Evolutionary conservation across 2,113 vertebrate genomes (phyloP).

Genomic region (Brachyhypopomus gauderio): DNA sequence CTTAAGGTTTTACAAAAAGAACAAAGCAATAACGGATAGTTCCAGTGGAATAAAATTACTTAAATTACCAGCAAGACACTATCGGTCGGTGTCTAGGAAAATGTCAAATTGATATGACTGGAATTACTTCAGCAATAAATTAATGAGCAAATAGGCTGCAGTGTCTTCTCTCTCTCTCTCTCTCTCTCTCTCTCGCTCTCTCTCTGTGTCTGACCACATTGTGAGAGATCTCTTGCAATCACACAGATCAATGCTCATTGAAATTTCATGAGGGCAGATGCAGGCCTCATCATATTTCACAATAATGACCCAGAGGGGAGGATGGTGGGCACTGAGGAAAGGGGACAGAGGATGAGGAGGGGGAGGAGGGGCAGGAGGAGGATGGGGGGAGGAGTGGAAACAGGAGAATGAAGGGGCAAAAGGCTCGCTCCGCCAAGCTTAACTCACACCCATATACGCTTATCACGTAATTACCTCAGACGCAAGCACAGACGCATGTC

Average conservation of each 20-base stretch:
- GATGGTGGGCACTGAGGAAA: not conserved
- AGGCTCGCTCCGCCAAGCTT: not conserved
- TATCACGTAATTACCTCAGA: not conserved
- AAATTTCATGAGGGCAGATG: slow-evolving; percentile 83
- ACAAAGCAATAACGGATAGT: slow-evolving; percentile 16
- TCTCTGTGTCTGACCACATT: slow-evolving; percentile 52
- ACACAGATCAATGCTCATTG: slow-evolving; percentile 81
- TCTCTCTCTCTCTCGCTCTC: slow-evolving; percentile 29
- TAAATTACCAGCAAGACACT: slow-evolving; percentile 18
- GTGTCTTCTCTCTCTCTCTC: slow-evolving; percentile 52
- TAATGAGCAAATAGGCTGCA: slow-evolving; percentile 39
- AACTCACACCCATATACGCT: not conserved
- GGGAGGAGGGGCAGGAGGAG: slow-evolving; percentile 1
- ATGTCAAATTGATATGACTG: slow-evolving; percentile 40
- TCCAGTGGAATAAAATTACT: slow-evolving; percentile 13
- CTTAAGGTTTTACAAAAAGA: slow-evolving; percentile 6
- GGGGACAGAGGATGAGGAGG: slow-evolving; percentile 7
- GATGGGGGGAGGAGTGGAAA: slow-evolving; percentile 27
- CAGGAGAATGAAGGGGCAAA: not conserved
- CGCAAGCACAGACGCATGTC: not conserved
- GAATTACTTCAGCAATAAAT: slow-evolving; percentile 43
- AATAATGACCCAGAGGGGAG: slow-evolving; percentile 68
- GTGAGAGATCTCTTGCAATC: slow-evolving; percentile 70
- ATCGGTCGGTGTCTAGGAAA: slow-evolving; percentile 33
- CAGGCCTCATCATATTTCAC: slow-evolving; percentile 79